Evolutionary conservation across 1,140 invertebrate genomes (phyloP), one percentile per base, ranked within the genome.

Genomic region (Temnothorax curvispinosus): DNA sequence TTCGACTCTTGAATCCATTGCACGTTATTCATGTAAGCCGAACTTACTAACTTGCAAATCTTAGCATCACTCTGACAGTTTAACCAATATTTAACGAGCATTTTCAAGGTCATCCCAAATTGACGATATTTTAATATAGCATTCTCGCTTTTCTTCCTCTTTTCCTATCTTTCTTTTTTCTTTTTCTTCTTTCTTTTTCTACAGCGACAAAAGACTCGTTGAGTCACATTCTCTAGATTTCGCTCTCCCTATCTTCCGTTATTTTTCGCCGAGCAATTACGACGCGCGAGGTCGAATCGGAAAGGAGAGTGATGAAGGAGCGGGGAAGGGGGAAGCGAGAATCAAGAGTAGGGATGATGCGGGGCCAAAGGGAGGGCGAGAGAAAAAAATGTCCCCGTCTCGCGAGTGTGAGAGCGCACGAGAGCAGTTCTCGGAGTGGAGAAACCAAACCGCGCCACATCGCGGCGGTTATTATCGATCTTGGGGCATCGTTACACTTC

Each of bases 401-500:
- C 78, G 88, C 82, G 87, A 89, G 85, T 64, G 27, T 50, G 76
- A 89, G 88, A 32, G 18, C 21, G 13, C 84, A 90, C 60, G 71
- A 56, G 77, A 76, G 85, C 50, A 60, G 4, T 62, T 64, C 88
- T 89, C 62, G 65, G 72, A 80, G 86, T 88, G 76, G 81, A 81
- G 50, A 21, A 90, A 90, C 89, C 88, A 90, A 90, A 90, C 88
- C 88, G 62, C 88, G 41, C 58, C 32, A 21, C 18, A 35, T 32
- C 69, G 50, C 32, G 88, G 88, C 67, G 86, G 80, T 90, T 90
- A 90, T 88, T 88, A 90, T 90, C 89, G 88, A 90, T 90, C 89
- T 90, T 86, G 84, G 75, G 71, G 74, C 89, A 87, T 88, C 89
- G 89, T 90, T 90, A 90, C 89, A 90, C 78, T 90, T 89, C 89